These are phyloP conservation scores for Erpornis zantholeuca DNA, from an alignment of 2,113 vertebrate genomes.

Conservation along the genomic window DNA sequence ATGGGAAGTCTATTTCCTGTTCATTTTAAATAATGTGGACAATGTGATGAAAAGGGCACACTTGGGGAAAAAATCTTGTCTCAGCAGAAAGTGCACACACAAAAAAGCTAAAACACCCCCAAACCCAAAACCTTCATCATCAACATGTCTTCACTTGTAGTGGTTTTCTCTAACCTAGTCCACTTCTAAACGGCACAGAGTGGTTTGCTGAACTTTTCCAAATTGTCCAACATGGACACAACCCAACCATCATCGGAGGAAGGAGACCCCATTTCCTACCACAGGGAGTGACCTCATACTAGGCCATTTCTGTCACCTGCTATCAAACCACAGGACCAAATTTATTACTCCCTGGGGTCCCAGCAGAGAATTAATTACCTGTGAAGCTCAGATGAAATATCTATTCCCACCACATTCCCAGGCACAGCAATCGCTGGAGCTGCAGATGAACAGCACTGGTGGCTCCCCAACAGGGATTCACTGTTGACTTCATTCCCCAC, in stretches of 20 bases:
- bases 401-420: background rate
- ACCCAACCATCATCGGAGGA: background rate
- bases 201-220: background rate
- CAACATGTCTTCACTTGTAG: background rate
- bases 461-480: background rate
- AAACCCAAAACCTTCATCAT: background rate
- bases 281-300: background rate
- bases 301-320: background rate
- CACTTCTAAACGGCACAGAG: background rate
- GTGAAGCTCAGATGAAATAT: background rate
- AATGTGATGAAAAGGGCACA: background rate
- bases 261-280: background rate
- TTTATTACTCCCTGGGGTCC: background rate
- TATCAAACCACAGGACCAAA: background rate
- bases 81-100: background rate
- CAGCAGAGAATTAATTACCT: background rate
- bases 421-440: background rate
- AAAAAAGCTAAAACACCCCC: background rate
- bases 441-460: background rate
- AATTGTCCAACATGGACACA: accelerated
- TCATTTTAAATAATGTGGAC: background rate
- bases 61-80: background rate
- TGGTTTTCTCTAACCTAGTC: background rate
- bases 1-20: background rate
- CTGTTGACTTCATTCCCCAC: background rate